A percentile compares a stretch with the other conserved stretches of the same genome.
Evolutionary conservation across 2,888 invertebrate genomes (phyloP).

Genomic region (Meliscaeva auricollis): DNA sequence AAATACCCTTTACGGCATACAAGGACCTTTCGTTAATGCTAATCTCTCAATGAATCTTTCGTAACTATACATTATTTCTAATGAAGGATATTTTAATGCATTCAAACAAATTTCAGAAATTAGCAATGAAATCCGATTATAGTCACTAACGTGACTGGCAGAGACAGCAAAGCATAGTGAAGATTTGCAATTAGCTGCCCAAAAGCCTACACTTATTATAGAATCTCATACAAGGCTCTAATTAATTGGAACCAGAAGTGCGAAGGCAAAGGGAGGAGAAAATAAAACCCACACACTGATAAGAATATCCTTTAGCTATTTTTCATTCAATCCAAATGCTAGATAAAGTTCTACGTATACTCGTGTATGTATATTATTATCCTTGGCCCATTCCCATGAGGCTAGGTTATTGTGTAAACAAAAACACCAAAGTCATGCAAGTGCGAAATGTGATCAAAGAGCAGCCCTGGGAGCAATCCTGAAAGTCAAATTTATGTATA

Average conservation of each 20-base stretch:
- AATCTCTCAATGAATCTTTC: conserved; percentile 5
- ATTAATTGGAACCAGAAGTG: conserved; percentile 36
- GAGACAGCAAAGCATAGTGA: background rate
- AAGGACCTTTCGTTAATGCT: background rate
- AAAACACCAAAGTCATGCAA: conserved; percentile 44
- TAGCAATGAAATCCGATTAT: conserved; percentile 34
- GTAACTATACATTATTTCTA: background rate
- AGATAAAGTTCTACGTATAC: conserved; percentile 26
- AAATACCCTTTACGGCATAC: no score
- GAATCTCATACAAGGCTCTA: conserved; percentile 5
- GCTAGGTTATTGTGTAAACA: conserved; percentile 24
- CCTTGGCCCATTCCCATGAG: background rate
- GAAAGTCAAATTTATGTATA: conserved; percentile 43
- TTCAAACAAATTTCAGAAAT: conserved; percentile 19
- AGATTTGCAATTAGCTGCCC: conserved; percentile 32
- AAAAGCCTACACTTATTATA: conserved; percentile 1
- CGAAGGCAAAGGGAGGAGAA: conserved; percentile 9
- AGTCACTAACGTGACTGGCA: conserved; percentile 30
- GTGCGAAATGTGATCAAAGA: conserved; percentile 61
- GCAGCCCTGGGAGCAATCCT: conserved; percentile 50
- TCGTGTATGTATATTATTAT: background rate
- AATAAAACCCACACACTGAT: conserved; percentile 27
- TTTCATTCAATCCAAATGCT: conserved; percentile 49
- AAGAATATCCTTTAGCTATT: conserved; percentile 26
- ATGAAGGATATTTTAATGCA: conserved; percentile 18